Conservation (phyloP, 2,113 vertebrate genomes). For the Elephas maximus region DNA sequence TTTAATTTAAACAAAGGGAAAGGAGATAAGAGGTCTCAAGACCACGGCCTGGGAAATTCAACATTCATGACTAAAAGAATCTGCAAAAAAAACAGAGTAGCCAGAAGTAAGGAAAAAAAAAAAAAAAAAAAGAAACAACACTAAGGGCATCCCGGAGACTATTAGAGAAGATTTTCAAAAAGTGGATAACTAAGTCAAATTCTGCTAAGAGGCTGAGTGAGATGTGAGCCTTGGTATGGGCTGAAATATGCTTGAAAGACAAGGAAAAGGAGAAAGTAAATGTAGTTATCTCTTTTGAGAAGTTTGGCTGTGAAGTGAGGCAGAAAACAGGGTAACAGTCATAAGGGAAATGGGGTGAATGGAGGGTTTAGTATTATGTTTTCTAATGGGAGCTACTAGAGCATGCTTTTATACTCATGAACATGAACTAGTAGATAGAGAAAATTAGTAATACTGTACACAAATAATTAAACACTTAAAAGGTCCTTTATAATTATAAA, state of each 20-base stretch:
- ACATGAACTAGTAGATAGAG: neutral
- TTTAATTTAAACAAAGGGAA: neutral
- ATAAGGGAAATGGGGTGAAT: neutral
- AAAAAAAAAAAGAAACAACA: neutral
- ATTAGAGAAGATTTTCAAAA: neutral
- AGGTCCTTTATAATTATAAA: constrained; percentile 11
- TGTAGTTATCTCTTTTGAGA: neutral
- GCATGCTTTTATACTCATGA: neutral
- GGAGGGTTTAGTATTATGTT: neutral
- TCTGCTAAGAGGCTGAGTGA: neutral
- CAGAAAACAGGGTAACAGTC: neutral
- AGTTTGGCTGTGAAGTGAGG: neutral
- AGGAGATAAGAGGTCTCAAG: neutral
- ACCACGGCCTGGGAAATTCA: neutral
- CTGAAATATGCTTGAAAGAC: neutral
- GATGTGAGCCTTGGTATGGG: neutral
- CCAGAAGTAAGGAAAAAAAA: neutral
- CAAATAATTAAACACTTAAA: neutral
- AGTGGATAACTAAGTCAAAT: neutral
- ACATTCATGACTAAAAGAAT: neutral
- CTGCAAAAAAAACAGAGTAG: neutral
- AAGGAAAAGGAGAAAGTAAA: neutral
- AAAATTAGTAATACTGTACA: constrained; percentile 1
- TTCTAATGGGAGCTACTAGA: neutral
- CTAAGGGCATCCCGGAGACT: neutral